Evolutionary conservation across 2,888 invertebrate species (phyloP), one percentile per base, ranked within the genome.

Genomic region (Hartigia nigra): DNA sequence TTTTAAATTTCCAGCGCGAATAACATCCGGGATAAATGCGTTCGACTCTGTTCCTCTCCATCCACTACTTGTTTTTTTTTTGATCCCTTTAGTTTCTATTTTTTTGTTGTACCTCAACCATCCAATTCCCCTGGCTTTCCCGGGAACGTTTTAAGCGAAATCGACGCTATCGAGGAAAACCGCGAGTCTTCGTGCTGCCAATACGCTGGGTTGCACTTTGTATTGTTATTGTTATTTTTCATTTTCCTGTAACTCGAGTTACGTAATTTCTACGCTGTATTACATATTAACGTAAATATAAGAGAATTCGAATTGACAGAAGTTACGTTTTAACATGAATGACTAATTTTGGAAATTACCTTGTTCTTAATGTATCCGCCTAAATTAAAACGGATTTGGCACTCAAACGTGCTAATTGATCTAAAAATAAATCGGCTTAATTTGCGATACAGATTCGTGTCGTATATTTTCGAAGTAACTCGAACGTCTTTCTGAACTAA

Each of bases 1-100:
- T 77, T 77, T 78, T 76, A 74, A 80, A 80, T 74, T 76, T 32
- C 5, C 72, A 72, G 31, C 72, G 32, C 72, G 31, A 32, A 31
- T 72, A 72, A 34, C 72, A 34, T 72, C 72, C 31, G 72, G 31
- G 31, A 72, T 72, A 72, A 31, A 55, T 23, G 55, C 55, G 23
- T 23, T 55, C 23, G 9, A 2, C 55, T 23, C 23, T 55, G 55
- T 55, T 55, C 23, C 9, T 55, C 55, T 23, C 55, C 55, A 5
- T 2, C 55, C 9, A 23, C 55, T 55, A 9, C 14, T 55, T 55
- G 23, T 55, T 1, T 55, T 55, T 55, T 55, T 55, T 1, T 55
- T 55, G 55, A 9, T 55, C 55, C 14, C 55, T 55, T 55, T 23
- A 55, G 55, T 55, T 55, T 55, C 1, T 9, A 9, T 55, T 55